Conservation (phyloP, 2,113 vertebrate species). For the Amazona guildingii region DNA sequence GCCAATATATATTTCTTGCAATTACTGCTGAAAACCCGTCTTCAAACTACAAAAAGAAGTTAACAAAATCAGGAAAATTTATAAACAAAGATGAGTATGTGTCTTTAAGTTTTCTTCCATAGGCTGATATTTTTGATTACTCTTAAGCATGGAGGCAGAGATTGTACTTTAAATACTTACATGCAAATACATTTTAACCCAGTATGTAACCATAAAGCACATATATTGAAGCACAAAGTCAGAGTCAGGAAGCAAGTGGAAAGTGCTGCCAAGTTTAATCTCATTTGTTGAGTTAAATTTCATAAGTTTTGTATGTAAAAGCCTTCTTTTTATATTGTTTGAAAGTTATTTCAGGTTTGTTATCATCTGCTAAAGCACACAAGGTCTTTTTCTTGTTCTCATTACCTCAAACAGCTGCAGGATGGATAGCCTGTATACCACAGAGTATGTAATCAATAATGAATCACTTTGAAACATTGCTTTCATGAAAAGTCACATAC, state of each 20-base stretch:
- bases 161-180: background rate
- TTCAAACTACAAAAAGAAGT: background rate
- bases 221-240: background rate
- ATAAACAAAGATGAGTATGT: background rate
- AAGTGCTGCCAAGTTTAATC: background rate
- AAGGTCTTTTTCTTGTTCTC: conserved; percentile 42
- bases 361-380: background rate
- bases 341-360: background rate
- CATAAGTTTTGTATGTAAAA: background rate
- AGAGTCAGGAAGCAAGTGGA: background rate
- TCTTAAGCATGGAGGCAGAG: background rate
- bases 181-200: background rate
- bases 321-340: background rate
- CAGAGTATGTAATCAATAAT: conserved; percentile 46
- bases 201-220: background rate
- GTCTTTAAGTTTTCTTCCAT: background rate
- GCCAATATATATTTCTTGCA: background rate
- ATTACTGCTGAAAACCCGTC: background rate
- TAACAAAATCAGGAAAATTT: background rate
- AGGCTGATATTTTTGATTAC: background rate
- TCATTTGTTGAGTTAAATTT: background rate
- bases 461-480: conserved; percentile 28
- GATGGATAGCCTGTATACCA: conserved; percentile 32
- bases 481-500: conserved; percentile 31
- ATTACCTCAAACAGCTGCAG: conserved; percentile 8